These are phyloP conservation scores for Neotoma lepida DNA, from an alignment of 2,113 vertebrate species.

Conservation along the genomic window DNA sequence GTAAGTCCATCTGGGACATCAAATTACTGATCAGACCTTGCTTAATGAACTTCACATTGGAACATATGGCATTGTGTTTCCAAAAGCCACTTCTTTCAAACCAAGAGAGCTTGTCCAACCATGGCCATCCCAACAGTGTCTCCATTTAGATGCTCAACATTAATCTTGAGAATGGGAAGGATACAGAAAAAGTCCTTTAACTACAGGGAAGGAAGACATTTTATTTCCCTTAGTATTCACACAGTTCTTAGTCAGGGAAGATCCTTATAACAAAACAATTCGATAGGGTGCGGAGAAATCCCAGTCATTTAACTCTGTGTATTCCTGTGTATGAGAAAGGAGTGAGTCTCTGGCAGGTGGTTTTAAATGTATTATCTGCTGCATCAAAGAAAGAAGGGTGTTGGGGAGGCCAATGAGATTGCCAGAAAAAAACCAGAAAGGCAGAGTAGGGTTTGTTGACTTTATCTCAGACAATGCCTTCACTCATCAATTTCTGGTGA, in stretches of 20 bases:
- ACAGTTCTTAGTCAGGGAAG: not conserved
- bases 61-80: constrained; percentile 35
- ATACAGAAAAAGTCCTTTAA: not conserved
- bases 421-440: not conserved
- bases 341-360: not conserved
- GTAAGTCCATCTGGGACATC: constrained; percentile 44
- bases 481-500: not conserved
- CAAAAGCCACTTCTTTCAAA: constrained; percentile 50
- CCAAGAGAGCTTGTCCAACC: constrained; percentile 17
- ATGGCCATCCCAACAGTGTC: constrained; percentile 1
- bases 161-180: not conserved
- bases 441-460: not conserved
- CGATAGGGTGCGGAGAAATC: not conserved
- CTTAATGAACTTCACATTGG: constrained; percentile 53
- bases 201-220: not conserved
- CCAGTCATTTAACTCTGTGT: not conserved
- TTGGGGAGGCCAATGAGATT: not conserved
- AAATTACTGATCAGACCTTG: constrained; percentile 43
- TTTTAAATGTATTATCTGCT: not conserved
- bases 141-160: not conserved
- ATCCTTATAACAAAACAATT: not conserved
- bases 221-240: not conserved
- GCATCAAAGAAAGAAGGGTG: not conserved
- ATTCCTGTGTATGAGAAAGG: not conserved
- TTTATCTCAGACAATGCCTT: not conserved